Percentiles rank a stretch among this genome's conserved stretches.
phyloP scores from a whole-genome alignment of 2,888 invertebrate species.

The Marronus borbonicus region DNA sequence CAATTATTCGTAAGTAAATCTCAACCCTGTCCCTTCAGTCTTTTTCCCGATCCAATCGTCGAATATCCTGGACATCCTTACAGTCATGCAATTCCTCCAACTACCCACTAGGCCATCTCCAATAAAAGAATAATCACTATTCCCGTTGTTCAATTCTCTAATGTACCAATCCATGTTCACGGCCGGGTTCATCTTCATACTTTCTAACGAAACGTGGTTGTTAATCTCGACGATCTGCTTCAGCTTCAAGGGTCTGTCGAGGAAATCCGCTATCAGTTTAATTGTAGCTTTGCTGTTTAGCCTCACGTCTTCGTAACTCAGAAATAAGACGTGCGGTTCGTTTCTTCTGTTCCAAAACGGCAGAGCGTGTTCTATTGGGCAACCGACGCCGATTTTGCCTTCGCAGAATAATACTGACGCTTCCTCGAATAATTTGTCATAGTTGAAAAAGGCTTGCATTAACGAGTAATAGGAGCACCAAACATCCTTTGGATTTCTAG shows the following conservation, averaged over 20 bases:
- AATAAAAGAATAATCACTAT: slow-evolving; percentile 63
- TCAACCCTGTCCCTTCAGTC: slow-evolving; percentile 75
- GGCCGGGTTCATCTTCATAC: slow-evolving; percentile 75
- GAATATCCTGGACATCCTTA: slow-evolving; percentile 80
- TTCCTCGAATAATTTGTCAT: slow-evolving; percentile 77
- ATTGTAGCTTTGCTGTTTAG: slow-evolving; percentile 76
- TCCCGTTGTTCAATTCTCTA: slow-evolving; percentile 57
- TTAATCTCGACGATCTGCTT: slow-evolving; percentile 74
- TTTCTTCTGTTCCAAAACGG: slow-evolving; percentile 81
- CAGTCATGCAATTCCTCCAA: slow-evolving; percentile 77
- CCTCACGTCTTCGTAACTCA: slow-evolving; percentile 89
- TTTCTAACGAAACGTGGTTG: slow-evolving; percentile 64
- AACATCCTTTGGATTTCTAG: slow-evolving; percentile 92
- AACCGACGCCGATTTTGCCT: slow-evolving; percentile 78
- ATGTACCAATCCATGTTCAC: slow-evolving; percentile 71
- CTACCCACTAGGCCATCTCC: slow-evolving; percentile 71
- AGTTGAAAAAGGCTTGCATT: slow-evolving; percentile 80
- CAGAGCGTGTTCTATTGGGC: slow-evolving; percentile 77
- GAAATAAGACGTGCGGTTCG: slow-evolving; percentile 82
- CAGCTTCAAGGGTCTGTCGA: slow-evolving; percentile 78
- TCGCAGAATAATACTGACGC: slow-evolving; percentile 83
- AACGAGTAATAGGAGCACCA: slow-evolving; percentile 92
- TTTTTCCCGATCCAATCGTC: slow-evolving; percentile 82
- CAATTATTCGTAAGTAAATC: slow-evolving; percentile 16
- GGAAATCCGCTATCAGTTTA: slow-evolving; percentile 80